Percentiles rank a stretch among this genome's conserved stretches.
Conservation (phyloP, 2,888 invertebrate genomes). For the Entomobrya multifasciata region DNA sequence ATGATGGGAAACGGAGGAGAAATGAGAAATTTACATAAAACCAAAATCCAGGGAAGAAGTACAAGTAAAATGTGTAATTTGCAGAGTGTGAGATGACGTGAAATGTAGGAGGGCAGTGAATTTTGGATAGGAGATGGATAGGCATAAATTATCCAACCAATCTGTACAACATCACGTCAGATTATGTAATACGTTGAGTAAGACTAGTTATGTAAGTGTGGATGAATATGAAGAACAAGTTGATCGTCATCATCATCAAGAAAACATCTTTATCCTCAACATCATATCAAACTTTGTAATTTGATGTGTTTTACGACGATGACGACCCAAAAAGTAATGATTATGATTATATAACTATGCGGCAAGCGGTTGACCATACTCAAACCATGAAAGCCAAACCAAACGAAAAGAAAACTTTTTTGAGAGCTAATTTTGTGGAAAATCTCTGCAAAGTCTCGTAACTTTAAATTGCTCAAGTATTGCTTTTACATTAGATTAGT, state of each 20-base stretch:
- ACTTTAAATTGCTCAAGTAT: slow-evolving; percentile 36
- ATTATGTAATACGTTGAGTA: background rate
- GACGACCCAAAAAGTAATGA: background rate
- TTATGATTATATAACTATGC: background rate
- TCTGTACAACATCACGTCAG: background rate
- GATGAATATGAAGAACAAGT: slow-evolving; percentile 3
- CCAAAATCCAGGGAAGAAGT: background rate
- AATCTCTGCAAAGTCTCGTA: background rate
- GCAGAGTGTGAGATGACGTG: background rate
- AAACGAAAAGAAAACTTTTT: background rate
- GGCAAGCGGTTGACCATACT: background rate
- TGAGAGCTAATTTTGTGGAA: slow-evolving; percentile 13
- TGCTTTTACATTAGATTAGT: slow-evolving; percentile 32
- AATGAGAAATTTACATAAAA: slow-evolving; percentile 37
- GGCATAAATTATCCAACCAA: slow-evolving; percentile 18
- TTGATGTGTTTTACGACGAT: slow-evolving; percentile 8
- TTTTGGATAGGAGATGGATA: slow-evolving; percentile 12
- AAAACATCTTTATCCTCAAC: background rate
- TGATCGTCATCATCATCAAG: slow-evolving; percentile 6
- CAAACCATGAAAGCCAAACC: background rate
- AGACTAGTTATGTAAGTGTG: background rate
- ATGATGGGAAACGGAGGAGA: background rate
- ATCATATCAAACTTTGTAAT: slow-evolving; percentile 41
- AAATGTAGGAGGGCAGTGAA: background rate
- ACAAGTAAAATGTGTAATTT: background rate